Conservation (phyloP, 2,113 vertebrate species). For the Leucopternis melanops region DNA sequence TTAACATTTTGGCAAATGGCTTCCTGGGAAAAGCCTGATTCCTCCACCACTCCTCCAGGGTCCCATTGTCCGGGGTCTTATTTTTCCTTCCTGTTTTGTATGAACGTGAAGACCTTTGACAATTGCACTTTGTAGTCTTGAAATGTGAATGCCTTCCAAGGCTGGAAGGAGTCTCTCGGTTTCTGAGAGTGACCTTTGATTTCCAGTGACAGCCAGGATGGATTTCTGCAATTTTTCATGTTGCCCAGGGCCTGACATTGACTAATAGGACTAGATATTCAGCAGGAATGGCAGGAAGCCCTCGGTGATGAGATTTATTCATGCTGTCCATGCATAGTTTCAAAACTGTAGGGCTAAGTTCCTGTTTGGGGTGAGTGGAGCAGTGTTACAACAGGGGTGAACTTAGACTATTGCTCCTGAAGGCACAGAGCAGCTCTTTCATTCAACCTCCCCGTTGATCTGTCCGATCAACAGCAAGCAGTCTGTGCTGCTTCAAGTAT, state of each 20-base stretch:
- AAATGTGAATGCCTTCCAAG: slow-evolving; percentile 22
- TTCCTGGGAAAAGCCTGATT: neutral
- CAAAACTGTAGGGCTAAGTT: slow-evolving; percentile 5
- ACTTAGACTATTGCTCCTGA: neutral
- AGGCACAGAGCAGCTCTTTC: neutral
- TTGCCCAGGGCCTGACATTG: slow-evolving; percentile 21
- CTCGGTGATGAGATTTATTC: slow-evolving; percentile 19
- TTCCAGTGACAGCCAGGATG: slow-evolving; percentile 44
- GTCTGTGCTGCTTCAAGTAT: neutral
- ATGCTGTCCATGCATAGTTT: neutral
- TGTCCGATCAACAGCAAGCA: neutral
- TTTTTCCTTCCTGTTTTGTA: slow-evolving; percentile 38
- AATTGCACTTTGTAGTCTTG: slow-evolving; percentile 29
- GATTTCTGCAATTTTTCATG: slow-evolving; percentile 46
- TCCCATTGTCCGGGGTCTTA: slow-evolving; percentile 36
- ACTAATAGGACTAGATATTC: slow-evolving; percentile 45
- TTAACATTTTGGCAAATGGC: neutral
- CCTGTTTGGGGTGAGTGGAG: neutral
- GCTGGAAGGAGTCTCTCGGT: neutral
- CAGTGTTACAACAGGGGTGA: neutral
- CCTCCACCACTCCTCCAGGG: neutral
- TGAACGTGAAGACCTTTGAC: neutral
- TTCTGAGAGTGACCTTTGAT: slow-evolving; percentile 49
- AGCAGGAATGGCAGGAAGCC: slow-evolving; percentile 18
- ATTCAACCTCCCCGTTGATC: neutral